Conservation (phyloP, 1,140 invertebrate species). For the Chlorops oryzae region DNA sequence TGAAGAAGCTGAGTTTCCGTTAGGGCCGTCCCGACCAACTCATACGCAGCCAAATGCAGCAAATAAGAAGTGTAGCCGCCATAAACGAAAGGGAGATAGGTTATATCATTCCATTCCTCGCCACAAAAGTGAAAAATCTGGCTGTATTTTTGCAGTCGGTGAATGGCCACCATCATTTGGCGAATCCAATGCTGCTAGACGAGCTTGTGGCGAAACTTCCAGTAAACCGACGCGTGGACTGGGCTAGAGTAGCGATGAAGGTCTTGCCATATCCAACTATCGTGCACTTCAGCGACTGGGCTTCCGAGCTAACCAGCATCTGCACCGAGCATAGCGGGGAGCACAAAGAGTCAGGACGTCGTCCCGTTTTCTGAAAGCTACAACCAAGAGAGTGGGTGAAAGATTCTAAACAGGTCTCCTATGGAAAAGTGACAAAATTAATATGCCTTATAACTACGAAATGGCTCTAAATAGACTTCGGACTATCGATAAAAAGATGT, state of each 20-base stretch:
- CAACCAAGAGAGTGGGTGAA: not conserved
- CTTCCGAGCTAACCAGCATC: not conserved
- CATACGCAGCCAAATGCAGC: conserved; percentile 3
- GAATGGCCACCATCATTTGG: not conserved
- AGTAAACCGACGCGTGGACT: not conserved
- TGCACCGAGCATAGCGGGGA: not conserved
- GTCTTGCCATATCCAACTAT: too few relatives aligned
- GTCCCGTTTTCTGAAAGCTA: not conserved
- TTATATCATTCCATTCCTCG: not conserved
- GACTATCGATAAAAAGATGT: conserved; percentile 9
- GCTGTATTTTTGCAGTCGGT: not conserved
- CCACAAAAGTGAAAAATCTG: conserved; percentile 6
- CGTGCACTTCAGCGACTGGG: not conserved
- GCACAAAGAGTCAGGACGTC: not conserved
- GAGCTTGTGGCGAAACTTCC: not conserved
- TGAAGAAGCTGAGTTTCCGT: not conserved
- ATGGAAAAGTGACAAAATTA: conserved; percentile 5
- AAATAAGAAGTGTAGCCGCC: not conserved
- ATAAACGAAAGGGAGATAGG: not conserved
- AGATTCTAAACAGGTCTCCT: conserved; percentile 6
- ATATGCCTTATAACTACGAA: conserved; percentile 1
- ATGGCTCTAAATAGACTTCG: not conserved
- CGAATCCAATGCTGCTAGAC: conserved; percentile 1
- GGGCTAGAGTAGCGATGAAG: not conserved
- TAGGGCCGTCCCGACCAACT: conserved; percentile 1